Conservation (phyloP, 2,797 vertebrate genomes). For the Rhinichthys osculus region DNA sequence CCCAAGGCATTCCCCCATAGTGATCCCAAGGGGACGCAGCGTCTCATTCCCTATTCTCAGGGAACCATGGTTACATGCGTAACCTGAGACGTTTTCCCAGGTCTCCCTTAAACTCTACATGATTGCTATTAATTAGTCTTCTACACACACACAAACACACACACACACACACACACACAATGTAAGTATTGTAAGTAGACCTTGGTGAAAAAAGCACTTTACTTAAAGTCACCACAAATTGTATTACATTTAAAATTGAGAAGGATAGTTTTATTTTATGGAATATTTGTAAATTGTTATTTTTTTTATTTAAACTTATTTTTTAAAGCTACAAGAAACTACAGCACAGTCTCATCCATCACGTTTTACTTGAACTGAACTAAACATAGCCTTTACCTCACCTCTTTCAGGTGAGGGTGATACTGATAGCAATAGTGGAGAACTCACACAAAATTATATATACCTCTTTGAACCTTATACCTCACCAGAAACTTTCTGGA, state of each 20-base stretch:
- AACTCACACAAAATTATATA: background rate
- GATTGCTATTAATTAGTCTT: background rate
- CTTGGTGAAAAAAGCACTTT: background rate
- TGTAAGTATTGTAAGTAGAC: background rate
- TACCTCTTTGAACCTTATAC: background rate
- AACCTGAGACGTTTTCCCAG: background rate
- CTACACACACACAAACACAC: background rate
- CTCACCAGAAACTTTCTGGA: background rate
- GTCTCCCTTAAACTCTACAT: background rate
- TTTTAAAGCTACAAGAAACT: background rate
- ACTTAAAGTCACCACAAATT: background rate
- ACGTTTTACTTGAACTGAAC: constrained; percentile 9
- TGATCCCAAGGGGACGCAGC: too few species aligned
- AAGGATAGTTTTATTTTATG: too few species aligned
- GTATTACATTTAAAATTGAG: too few species aligned
- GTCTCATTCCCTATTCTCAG: too few species aligned
- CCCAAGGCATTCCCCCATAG: too few species aligned
- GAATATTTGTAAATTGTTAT: too few species aligned
- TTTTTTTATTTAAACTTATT: too few species aligned
- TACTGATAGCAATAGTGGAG: background rate
- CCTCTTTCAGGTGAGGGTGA: background rate
- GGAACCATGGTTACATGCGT: too few species aligned
- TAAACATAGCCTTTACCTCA: background rate
- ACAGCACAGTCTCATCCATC: background rate
- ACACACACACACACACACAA: background rate